Percentiles rank a stretch among this genome's conserved stretches.
Conservation (phyloP, 2,113 vertebrate genomes). For the Tamias sibiricus region DNA sequence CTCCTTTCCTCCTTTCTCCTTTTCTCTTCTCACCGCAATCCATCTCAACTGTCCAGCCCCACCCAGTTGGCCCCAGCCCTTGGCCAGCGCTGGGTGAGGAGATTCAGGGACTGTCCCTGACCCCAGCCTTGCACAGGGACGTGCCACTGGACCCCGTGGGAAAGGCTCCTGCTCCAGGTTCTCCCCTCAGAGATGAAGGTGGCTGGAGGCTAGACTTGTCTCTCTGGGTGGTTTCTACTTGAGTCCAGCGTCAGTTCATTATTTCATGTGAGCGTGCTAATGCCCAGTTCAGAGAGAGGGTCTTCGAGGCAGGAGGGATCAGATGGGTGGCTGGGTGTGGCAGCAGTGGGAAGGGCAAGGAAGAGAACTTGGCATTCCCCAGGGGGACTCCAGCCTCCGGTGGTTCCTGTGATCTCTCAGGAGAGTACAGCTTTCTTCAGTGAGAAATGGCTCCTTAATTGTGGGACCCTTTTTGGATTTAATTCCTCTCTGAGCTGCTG, state of each 20-base stretch:
- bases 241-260: background rate
- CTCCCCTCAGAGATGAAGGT: background rate
- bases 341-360: background rate
- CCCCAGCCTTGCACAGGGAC: accelerated
- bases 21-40: background rate
- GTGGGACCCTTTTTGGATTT: background rate
- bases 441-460: background rate
- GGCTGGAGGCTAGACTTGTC: background rate
- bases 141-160: accelerated
- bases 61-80: accelerated
- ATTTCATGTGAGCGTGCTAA: background rate
- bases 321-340: background rate
- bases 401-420: background rate
- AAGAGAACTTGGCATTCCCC: background rate
- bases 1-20: background rate
- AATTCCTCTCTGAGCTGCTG: background rate
- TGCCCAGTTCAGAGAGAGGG: background rate
- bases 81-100: accelerated
- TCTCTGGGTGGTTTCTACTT: background rate
- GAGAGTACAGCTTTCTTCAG: background rate
- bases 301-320: background rate
- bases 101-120: no score
- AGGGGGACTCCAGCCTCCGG: background rate
- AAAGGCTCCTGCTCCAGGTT: no score
- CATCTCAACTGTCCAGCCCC: no score